These are phyloP conservation scores for Sipha maydis DNA, from an alignment of 2,888 invertebrate genomes.

Conservation along the genomic window DNA sequence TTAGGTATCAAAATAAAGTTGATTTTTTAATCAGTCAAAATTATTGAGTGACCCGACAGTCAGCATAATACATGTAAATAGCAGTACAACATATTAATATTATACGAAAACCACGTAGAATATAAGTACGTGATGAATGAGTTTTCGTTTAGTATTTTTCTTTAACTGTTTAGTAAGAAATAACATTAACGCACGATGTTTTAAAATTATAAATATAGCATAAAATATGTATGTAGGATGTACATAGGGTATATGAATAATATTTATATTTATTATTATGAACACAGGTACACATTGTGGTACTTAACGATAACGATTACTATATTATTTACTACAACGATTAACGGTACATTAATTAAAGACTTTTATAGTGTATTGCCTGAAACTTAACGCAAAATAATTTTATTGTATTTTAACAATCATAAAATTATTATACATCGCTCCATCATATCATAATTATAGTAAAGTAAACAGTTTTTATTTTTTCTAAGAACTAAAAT, in stretches of 20 bases:
- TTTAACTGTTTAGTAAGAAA: neutral
- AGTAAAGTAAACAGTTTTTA: neutral
- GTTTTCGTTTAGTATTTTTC: neutral
- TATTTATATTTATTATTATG: constrained; percentile 5
- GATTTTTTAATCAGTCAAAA: neutral
- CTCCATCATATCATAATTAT: neutral
- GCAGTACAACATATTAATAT: neutral
- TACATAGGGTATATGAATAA: neutral
- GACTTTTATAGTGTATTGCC: neutral
- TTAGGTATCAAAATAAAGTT: neutral
- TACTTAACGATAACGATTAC: too few species aligned
- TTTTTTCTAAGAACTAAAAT: neutral
- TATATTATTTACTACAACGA: neutral
- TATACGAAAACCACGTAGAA: neutral
- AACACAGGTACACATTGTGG: neutral
- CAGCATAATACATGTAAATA: neutral
- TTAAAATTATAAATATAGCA: neutral
- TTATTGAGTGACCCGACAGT: neutral
- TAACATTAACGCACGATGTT: neutral
- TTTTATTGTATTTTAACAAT: neutral
- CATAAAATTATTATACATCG: neutral
- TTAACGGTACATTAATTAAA: constrained; percentile 23
- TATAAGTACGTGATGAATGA: neutral
- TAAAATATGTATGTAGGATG: neutral
- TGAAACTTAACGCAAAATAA: neutral